These are phyloP conservation scores for Umimayanthus chanpuru DNA, from an alignment of 92 coral and sea anemone genomes.

Conservation along the genomic window DNA sequence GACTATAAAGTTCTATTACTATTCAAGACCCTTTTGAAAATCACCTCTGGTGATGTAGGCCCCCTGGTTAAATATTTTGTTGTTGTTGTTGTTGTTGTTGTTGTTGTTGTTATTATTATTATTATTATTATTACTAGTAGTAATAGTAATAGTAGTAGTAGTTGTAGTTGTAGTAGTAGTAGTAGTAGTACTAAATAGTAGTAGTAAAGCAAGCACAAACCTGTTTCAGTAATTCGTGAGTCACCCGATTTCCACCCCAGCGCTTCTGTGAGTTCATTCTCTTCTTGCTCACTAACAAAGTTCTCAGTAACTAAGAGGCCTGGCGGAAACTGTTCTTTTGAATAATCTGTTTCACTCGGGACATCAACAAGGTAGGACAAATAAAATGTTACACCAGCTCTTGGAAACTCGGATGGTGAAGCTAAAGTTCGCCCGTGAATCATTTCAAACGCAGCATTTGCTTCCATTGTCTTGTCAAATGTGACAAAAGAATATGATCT, in stretches of 20 bases:
- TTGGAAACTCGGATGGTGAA: slow-evolving; percentile 60
- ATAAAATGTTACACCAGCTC: slow-evolving; percentile 69
- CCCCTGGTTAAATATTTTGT: too few species aligned
- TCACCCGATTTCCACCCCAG: slow-evolving; percentile 58
- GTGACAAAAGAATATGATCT: slow-evolving; percentile 86
- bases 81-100: too few species aligned
- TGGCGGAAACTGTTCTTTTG: slow-evolving; percentile 58
- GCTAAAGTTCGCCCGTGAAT: slow-evolving; percentile 74
- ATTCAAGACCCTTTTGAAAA: too few species aligned
- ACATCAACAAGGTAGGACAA: slow-evolving; percentile 67
- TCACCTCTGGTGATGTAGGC: too few species aligned
- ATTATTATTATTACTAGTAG: too few species aligned
- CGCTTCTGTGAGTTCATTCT: slow-evolving; percentile 63
- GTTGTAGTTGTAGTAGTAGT: too few species aligned
- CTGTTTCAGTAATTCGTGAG: slow-evolving; percentile 1
- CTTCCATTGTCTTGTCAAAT: slow-evolving; percentile 61
- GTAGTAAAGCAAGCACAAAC: background rate
- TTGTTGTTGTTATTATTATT: too few species aligned
- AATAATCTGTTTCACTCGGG: slow-evolving; percentile 66
- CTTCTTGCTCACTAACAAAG: slow-evolving; percentile 77
- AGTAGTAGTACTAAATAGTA: too few species aligned
- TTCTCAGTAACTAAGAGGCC: slow-evolving; percentile 81
- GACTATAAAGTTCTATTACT: too few species aligned
- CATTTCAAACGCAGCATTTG: slow-evolving; percentile 73
- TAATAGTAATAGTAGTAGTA: too few species aligned